Base-by-base conservation (phyloP, 2,888 invertebrate species). In the Malthinus seriepunctatus region DNA sequence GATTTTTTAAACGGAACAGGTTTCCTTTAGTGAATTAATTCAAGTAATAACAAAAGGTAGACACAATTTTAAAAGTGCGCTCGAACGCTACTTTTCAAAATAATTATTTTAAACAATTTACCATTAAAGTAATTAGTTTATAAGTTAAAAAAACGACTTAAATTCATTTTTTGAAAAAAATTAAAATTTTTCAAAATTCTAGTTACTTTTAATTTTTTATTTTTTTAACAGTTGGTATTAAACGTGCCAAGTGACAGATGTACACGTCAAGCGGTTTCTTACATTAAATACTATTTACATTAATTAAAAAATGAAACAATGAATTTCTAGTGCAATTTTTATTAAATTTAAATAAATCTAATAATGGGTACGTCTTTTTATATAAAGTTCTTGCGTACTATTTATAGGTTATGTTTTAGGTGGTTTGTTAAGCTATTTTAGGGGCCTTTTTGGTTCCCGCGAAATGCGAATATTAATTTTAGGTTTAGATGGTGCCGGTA, bases 381-480 rank as follows among this genome's bases (percentile, higher is more conserved):
- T 7, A 8, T 46, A 2, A 4, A 1, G 10, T 11, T 10, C n/a
- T 46, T 15, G 7, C 8, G 10, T 9, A 15, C 15, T 42, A 42
- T 31, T 45, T 45, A 50, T 48, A 60, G 60, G 60, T 60, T 60
- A 60, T 56, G 51, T 84, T 84, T 42, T 80, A 95, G 97, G 97
- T 82, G 95, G 95, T 77, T 83, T 98, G 77, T 86, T 97, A 79
- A 96, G 96, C 83, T 97, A 97, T 81, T 98, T 99, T 82, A 90
- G 93, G 73, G 92, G 93, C 71, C 85, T 99, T 70, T 86, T 99
- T 77, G 98, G 98, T 42, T 94, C 93, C 65, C 90, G 97, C 73
- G 98, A 99, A 84, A 96, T 98, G 91, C 85, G 99, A 74, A 98
- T 99, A 79, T 82, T 99, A 70, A 99, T 99, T 78, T 85, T 99